These are phyloP conservation scores for Cephus rjabovi DNA, from an alignment of 2,888 invertebrate genomes.

Conservation along the genomic window DNA sequence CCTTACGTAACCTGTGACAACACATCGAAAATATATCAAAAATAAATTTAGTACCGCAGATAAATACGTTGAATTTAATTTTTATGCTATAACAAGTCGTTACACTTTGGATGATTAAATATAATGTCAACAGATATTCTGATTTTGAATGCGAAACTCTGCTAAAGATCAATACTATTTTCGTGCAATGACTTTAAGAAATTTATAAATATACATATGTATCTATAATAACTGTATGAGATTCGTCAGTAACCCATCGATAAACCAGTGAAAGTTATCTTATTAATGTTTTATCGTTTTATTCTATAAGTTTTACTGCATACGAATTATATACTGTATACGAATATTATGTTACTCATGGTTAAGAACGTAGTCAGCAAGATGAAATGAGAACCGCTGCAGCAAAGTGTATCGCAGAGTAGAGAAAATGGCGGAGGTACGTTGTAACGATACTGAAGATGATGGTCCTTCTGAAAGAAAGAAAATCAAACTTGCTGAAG, in stretches of 20 bases:
- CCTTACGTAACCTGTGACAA: neutral
- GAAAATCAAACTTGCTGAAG: neutral
- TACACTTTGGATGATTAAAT: neutral
- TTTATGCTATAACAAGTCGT: neutral
- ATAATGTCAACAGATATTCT: neutral
- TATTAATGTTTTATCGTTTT: neutral
- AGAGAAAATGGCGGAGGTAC: conserved; percentile 1
- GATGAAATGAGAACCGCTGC: neutral
- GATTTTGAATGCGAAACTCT: neutral
- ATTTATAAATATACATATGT: neutral
- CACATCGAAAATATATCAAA: neutral
- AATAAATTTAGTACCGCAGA: neutral
- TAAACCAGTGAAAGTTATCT: neutral
- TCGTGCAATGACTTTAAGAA: neutral
- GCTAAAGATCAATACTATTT: neutral
- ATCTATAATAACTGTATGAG: neutral
- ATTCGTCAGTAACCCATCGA: neutral
- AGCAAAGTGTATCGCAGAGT: neutral
- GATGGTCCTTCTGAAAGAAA: neutral
- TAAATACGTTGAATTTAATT: neutral
- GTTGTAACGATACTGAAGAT: neutral
- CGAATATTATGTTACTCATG: neutral
- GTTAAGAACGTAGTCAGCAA: neutral
- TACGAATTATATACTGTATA: no score
- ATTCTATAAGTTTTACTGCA: neutral